phyloP scores from a whole-genome alignment of 2,113 vertebrate species.

The Lasiurus borealis region DNA sequence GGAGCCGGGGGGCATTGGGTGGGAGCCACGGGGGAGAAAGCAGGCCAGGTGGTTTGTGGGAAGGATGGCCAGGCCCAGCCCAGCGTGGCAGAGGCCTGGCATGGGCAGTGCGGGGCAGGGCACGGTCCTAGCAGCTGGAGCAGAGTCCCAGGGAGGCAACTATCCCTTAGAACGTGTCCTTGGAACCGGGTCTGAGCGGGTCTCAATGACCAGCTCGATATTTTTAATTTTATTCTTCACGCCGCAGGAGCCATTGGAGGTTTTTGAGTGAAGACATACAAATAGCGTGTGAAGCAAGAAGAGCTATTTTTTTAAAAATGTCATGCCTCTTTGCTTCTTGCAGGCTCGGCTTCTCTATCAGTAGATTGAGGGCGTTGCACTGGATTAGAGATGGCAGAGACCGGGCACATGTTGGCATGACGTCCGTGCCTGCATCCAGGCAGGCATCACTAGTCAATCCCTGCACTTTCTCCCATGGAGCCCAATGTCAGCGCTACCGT shows the following conservation, averaged over 20 bases:
- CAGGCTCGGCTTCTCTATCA: background rate
- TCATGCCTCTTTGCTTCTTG: background rate
- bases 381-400: background rate
- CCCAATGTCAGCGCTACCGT: background rate
- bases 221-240: background rate
- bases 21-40: background rate
- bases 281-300: background rate
- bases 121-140: accelerated
- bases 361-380: background rate
- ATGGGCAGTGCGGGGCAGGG: accelerated
- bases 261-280: background rate
- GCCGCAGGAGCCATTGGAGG: background rate
- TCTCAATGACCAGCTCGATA: background rate
- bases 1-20: background rate
- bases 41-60: accelerated
- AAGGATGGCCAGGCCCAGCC: background rate
- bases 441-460: slow-evolving; percentile 43
- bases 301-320: background rate
- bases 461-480: background rate
- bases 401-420: accelerated
- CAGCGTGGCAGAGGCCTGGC: accelerated
- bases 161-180: background rate
- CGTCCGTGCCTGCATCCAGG: background rate
- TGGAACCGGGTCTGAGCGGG: background rate
- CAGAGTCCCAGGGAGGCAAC: background rate